These are phyloP conservation scores for Macrosoma leucophasiata DNA, from an alignment of 2,888 invertebrate species.

Conservation along the genomic window DNA sequence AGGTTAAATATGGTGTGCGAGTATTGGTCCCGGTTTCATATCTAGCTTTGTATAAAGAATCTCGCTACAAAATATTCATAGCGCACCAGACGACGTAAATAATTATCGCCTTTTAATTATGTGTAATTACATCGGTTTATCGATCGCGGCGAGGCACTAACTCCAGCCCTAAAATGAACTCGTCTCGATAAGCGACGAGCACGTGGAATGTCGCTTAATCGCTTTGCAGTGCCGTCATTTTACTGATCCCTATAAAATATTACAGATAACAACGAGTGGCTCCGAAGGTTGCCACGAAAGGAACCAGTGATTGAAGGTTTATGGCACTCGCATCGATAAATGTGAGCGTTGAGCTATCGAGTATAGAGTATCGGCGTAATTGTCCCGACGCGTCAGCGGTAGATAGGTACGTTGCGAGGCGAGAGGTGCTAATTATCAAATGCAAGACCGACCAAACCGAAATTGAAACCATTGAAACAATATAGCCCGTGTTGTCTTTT, in stretches of 20 bases:
- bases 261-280: conserved; percentile 71
- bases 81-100: conserved; percentile 46
- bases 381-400: conserved; percentile 25
- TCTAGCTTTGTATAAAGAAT: conserved; percentile 43
- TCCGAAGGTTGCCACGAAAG: conserved; percentile 53
- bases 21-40: conserved; percentile 52
- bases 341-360: conserved; percentile 51
- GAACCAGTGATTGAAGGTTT: conserved; percentile 66
- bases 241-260: conserved; percentile 74
- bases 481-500: conserved; percentile 67
- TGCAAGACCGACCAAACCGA: conserved; percentile 67
- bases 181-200: conserved; percentile 35
- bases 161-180: conserved; percentile 35
- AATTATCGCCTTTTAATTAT: conserved; percentile 66
- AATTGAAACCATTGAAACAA: conserved; percentile 74
- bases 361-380: conserved; percentile 38
- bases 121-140: conserved; percentile 52
- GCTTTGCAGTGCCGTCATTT: conserved; percentile 68
- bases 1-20: conserved; percentile 68
- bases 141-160: conserved; percentile 40
- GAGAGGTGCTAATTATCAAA: conserved; percentile 73
- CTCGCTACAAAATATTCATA: conserved; percentile 52
- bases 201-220: conserved; percentile 66
- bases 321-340: conserved; percentile 63
- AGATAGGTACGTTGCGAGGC: conserved; percentile 35